phyloP scores from a whole-genome alignment of 2,113 vertebrate species.

The Chaenogobius annularis region DNA sequence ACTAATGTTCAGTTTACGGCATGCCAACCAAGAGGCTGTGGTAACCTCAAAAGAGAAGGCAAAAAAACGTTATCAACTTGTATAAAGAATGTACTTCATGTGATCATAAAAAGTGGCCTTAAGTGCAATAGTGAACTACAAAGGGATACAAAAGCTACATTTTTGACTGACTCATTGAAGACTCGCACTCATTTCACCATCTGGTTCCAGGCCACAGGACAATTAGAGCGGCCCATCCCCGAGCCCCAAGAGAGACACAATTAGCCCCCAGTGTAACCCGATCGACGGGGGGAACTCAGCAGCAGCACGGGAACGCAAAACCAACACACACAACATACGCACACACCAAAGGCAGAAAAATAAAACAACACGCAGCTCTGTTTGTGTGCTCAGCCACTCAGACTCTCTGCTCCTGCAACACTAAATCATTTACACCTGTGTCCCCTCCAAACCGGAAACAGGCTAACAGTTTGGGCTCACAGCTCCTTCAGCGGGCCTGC shows the following conservation, averaged over 20 bases:
- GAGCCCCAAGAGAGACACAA: slow-evolving; percentile 71
- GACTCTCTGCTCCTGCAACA: slow-evolving; percentile 34
- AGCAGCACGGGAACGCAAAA: slow-evolving; percentile 33
- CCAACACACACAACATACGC: slow-evolving; percentile 35
- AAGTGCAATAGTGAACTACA: slow-evolving; percentile 10
- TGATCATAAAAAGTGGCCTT: background rate
- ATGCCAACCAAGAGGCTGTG: background rate
- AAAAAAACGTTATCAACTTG: background rate
- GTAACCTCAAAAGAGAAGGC: background rate
- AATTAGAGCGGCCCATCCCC: slow-evolving; percentile 68
- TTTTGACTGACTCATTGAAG: slow-evolving; percentile 22
- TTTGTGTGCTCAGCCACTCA: slow-evolving; percentile 21
- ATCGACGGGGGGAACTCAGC: slow-evolving; percentile 63
- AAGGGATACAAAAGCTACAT: slow-evolving; percentile 8
- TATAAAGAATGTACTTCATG: background rate
- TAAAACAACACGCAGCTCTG: slow-evolving; percentile 30
- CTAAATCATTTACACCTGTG: slow-evolving; percentile 74
- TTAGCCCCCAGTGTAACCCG: slow-evolving; percentile 74
- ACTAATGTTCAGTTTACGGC: background rate
- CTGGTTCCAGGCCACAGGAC: slow-evolving; percentile 72
- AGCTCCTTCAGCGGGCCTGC: slow-evolving; percentile 13
- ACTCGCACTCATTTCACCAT: slow-evolving; percentile 54
- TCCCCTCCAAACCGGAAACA: slow-evolving; percentile 54
- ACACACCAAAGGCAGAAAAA: slow-evolving; percentile 21
- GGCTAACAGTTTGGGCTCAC: slow-evolving; percentile 29